Base-by-base conservation (phyloP, 2,797 vertebrate species). In the Enoplosus armatus region DNA sequence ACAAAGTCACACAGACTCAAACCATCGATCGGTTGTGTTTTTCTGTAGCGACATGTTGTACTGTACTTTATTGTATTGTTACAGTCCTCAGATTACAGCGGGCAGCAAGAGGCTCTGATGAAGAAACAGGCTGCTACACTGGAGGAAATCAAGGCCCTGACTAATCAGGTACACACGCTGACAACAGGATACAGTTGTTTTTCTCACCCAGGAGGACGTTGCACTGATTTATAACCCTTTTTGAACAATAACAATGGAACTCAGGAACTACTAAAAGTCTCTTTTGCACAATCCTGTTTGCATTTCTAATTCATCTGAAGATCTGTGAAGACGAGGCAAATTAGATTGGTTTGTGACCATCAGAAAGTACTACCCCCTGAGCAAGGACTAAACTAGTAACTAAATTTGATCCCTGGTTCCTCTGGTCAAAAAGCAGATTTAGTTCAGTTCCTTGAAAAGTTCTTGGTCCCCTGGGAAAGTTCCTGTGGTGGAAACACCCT, bases 81-180 rank as follows among this genome's bases (percentile, higher is more conserved):
- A 9, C 92, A 98, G 98, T 77, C 95, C 83, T 92, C 91, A 54
- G 97, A 97, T 67, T 93, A 83, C 90, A 92, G 79, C 65, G 90
- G 86, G n/a, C 95, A 94, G 20, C 97, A 97, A 90, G 93, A 95
- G 83, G 95, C 91, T 73, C 95, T 99, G 86, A 95, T 96, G 89
- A 96, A 95, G 93, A 99, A 96, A 85, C 98, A 99, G 85, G 93
- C 92, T 0, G 95, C 93, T 9, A 97, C 95, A 27, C 92, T 98
- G 85, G 95, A 96, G 31, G 92, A 95, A 77, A 97, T 99, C 93
- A 96, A 93, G 90, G 92, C 91, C 55, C 90, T 94, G 64, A 96
- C 95, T 82, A 95, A 94, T 79, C 95, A 97, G 96, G 97, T 98
- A 93, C 61, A 41, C 33, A 65, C 41, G 35, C 1, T 39, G 37